Conservation (phyloP, 1,140 invertebrate species). For the Saccostrea glomerata region DNA sequence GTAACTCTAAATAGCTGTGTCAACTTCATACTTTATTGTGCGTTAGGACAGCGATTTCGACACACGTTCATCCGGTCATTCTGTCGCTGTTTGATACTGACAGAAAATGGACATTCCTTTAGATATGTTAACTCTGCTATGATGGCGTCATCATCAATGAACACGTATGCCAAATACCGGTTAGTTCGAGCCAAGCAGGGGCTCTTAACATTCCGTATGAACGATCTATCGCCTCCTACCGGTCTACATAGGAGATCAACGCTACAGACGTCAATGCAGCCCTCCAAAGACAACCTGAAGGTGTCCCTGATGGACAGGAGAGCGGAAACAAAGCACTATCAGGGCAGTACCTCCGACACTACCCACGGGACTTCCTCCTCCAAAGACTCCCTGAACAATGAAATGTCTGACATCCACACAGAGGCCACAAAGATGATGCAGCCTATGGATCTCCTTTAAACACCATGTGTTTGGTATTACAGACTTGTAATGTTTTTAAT, state of each 20-base stretch:
- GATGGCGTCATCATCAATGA: conserved; percentile 42
- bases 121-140: conserved; percentile 63
- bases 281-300: not conserved
- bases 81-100: conserved; percentile 80
- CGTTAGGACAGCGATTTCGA: conserved; percentile 97
- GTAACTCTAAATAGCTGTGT: conserved; percentile 98
- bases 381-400: not conserved
- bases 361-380: not conserved
- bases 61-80: conserved; percentile 92
- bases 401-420: not conserved
- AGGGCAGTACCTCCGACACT: not conserved
- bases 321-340: not conserved
- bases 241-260: not conserved
- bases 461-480: too few species aligned
- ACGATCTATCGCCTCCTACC: conserved; percentile 40
- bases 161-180: conserved; percentile 50
- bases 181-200: conserved; percentile 45
- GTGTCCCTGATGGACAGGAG: not conserved
- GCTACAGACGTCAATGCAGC: not conserved
- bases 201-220: conserved; percentile 45
- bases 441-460: too few species aligned
- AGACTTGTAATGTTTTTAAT: too few species aligned
- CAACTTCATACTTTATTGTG: conserved; percentile 98
- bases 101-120: conserved; percentile 69
- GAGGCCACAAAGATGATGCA: not conserved